phyloP scores from a whole-genome alignment of 2,797 vertebrate genomes.

The Smutsia temminckii region DNA sequence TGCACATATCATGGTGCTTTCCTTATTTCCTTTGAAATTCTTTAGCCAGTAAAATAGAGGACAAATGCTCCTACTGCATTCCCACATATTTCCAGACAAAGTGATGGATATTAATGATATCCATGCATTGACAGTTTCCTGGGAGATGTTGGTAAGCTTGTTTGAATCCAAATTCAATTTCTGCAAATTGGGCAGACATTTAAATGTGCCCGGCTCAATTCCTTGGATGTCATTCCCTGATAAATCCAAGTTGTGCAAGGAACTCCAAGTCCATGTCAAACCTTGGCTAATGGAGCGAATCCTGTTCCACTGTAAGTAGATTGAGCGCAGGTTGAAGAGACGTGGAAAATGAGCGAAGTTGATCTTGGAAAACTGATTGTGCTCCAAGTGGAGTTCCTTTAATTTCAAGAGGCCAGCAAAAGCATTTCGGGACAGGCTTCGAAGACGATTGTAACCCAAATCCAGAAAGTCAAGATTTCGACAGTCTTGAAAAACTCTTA shows the following conservation, averaged over 20 bases:
- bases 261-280: slow-evolving; percentile 97
- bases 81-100: slow-evolving; percentile 96
- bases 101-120: slow-evolving; percentile 97
- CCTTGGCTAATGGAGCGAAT: slow-evolving; percentile 94
- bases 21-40: slow-evolving; percentile 96
- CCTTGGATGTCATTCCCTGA: slow-evolving; percentile 95
- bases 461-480: slow-evolving; percentile 98
- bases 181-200: slow-evolving; percentile 96
- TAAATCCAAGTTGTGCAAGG: slow-evolving; percentile 97
- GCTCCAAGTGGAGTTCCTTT: slow-evolving; percentile 96
- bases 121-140: slow-evolving; percentile 94
- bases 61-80: slow-evolving; percentile 95
- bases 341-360: slow-evolving; percentile 97
- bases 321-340: slow-evolving; percentile 94
- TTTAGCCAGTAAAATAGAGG: slow-evolving; percentile 95
- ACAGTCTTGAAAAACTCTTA: slow-evolving; percentile 96
- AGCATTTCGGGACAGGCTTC: slow-evolving; percentile 95
- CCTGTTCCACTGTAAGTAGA: slow-evolving; percentile 98
- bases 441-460: slow-evolving; percentile 96
- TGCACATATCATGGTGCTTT: slow-evolving; percentile 95
- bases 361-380: slow-evolving; percentile 99
- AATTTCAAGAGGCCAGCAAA: slow-evolving; percentile 97
- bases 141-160: slow-evolving; percentile 96
- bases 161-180: slow-evolving; percentile 98
- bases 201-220: slow-evolving; percentile 93